Conservation (phyloP, 2,113 vertebrate genomes). For the Eleginops maclovinus region DNA sequence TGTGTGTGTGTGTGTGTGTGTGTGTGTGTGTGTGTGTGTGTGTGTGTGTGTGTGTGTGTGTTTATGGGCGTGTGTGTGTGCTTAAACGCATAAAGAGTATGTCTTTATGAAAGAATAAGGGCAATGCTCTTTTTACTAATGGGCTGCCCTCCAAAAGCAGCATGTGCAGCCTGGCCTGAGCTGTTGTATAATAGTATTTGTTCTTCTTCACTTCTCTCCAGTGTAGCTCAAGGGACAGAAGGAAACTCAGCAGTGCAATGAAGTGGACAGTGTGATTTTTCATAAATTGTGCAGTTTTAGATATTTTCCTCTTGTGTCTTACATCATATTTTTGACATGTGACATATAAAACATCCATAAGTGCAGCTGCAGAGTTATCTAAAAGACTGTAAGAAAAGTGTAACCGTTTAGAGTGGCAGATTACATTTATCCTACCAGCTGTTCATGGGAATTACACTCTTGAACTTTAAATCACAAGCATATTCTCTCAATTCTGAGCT, state of each 20-base stretch:
- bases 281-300: background rate
- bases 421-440: conserved; percentile 29
- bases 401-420: conserved; percentile 9
- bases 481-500: conserved; percentile 1
- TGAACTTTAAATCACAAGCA: conserved; percentile 31
- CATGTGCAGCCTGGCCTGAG: conserved; percentile 14
- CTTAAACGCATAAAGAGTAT: background rate
- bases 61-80: background rate
- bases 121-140: background rate
- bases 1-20: background rate
- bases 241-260: background rate
- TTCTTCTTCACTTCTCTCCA: conserved; percentile 31
- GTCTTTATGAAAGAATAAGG: background rate
- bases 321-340: background rate
- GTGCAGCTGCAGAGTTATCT: conserved; percentile 8
- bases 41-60: conserved; percentile 4
- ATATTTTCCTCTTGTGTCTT: background rate
- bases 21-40: conserved; percentile 7
- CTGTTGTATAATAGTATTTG: conserved; percentile 37
- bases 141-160: background rate
- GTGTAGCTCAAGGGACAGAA: background rate
- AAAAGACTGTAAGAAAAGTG: conserved; percentile 1
- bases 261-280: conserved; percentile 6
- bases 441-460: conserved; percentile 25
- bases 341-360: background rate